These are phyloP conservation scores for Gymnobelideus leadbeateri DNA, from an alignment of 2,113 vertebrate species.

Conservation along the genomic window DNA sequence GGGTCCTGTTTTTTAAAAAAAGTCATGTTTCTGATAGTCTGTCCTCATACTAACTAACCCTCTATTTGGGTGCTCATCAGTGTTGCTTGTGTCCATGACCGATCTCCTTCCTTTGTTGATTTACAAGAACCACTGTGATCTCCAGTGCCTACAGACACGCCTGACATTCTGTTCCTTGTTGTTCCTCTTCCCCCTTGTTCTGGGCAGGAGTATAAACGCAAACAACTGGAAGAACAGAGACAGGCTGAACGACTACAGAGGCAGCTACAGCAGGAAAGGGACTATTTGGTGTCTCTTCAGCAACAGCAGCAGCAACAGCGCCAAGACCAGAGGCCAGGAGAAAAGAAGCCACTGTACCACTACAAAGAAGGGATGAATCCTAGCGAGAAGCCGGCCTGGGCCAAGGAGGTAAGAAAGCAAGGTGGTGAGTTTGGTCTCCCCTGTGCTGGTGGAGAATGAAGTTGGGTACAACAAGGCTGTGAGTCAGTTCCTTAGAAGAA, in stretches of 20 bases:
- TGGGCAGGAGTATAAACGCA: constrained; percentile 96
- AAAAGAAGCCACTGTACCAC: constrained; percentile 98
- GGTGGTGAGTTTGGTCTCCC: not conserved
- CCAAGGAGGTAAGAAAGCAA: constrained; percentile 91
- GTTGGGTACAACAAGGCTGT: rapidly evolving
- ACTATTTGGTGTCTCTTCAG: constrained; percentile 96
- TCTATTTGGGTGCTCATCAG: not conserved
- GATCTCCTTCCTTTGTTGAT: not conserved
- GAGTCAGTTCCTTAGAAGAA: rapidly evolving
- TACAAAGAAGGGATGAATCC: constrained; percentile 97
- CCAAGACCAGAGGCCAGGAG: constrained; percentile 90
- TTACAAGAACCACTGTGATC: not conserved
- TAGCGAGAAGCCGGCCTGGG: constrained; percentile 97
- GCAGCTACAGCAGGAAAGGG: constrained; percentile 96
- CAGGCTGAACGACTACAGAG: constrained; percentile 97
- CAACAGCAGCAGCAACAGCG: constrained; percentile 92
- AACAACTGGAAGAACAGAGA: constrained; percentile 98
- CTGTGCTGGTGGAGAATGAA: not conserved
- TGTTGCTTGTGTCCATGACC: not conserved
- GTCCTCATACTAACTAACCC: not conserved
- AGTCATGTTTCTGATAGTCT: not conserved
- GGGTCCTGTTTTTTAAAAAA: not conserved
- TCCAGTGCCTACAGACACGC: not conserved
- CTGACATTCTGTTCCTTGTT: constrained; percentile 27
- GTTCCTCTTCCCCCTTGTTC: constrained; percentile 44